Conservation (phyloP, 2,797 vertebrate species). For the Crax fasciolata region DNA sequence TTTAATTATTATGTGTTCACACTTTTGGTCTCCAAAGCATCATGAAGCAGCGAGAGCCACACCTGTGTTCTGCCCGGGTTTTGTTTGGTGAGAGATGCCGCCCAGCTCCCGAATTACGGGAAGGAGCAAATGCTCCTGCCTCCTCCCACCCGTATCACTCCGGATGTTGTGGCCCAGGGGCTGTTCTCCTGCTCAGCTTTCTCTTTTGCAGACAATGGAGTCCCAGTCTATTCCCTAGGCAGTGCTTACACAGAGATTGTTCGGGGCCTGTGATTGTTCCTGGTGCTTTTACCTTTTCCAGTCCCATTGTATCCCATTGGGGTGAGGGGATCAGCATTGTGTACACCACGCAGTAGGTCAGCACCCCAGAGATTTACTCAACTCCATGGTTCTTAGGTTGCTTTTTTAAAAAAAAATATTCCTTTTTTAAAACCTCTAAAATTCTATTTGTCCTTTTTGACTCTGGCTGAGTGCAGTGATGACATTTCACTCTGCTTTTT, state of each 20-base stretch:
- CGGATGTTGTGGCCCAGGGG: background rate
- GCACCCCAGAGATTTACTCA: background rate
- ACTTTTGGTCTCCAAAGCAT: background rate
- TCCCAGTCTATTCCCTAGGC: background rate
- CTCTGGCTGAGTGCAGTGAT: background rate
- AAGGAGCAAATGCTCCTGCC: background rate
- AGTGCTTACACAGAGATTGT: background rate
- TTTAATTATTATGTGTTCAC: background rate
- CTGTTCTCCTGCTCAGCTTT: background rate
- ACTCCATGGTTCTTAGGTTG: fast-evolving
- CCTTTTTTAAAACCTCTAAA: background rate
- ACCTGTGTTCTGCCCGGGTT: background rate
- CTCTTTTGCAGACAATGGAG: constrained; percentile 18
- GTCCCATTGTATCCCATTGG: background rate
- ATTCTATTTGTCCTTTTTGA: background rate
- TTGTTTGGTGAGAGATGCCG: background rate
- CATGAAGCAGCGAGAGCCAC: background rate
- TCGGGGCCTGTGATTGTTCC: background rate
- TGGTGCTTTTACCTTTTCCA: constrained; percentile 42
- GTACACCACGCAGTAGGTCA: background rate
- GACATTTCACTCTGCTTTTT: constrained; percentile 1
- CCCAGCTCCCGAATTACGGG: background rate
- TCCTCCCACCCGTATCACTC: background rate
- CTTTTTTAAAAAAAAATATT: background rate
- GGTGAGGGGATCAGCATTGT: background rate